Evolutionary conservation across 2,113 vertebrate genomes (phyloP), one percentile per base, ranked within the genome.

Genomic region (Pelobates fuscus): DNA sequence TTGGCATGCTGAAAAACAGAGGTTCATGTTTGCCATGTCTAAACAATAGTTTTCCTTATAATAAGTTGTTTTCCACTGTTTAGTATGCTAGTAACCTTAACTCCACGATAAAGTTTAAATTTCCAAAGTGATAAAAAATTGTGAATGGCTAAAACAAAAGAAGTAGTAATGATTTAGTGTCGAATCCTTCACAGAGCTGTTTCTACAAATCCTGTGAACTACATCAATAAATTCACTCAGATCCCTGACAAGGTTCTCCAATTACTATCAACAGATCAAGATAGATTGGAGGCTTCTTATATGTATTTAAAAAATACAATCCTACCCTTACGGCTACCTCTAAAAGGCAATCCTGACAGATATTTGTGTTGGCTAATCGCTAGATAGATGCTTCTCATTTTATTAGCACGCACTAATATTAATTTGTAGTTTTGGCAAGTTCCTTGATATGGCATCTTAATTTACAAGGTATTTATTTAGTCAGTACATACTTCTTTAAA

Each of bases 121-220:
- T 62, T 83, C 78, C 77, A 58, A 78, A 68, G 60, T 60, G 71
- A 82, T 67, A 72, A 80, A 71, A 85, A 78, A 82, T 82, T 82
- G 73, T 75, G 74, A 75, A 76, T 75, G 78, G 70, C 79, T 81
- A 62, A 55, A 81, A 78, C 70, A 6, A 57, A 60, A 77, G 70
- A 61, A 55, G 57, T 30, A 25, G 29, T 46, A 60, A 67, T 85
- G 73, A 84, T 87, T 86, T 80, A 81, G 80, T 74, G 70, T 71
- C 67, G 71, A 27, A 64, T 82, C 80, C 83, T 91, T 87, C 85
- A 87, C 84, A 86, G 83, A 86, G 77, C 78, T 73, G 29, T 78
- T 85, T 82, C 87, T 84, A 86, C 84, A 91, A 85, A 91, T 90
- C 81, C 82, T 77, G 49, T 17, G 78, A 71, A 83, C 80, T 1